Evolutionary conservation across 2,113 vertebrate species (phyloP).

Genomic region (Pycnonotus jocosus): DNA sequence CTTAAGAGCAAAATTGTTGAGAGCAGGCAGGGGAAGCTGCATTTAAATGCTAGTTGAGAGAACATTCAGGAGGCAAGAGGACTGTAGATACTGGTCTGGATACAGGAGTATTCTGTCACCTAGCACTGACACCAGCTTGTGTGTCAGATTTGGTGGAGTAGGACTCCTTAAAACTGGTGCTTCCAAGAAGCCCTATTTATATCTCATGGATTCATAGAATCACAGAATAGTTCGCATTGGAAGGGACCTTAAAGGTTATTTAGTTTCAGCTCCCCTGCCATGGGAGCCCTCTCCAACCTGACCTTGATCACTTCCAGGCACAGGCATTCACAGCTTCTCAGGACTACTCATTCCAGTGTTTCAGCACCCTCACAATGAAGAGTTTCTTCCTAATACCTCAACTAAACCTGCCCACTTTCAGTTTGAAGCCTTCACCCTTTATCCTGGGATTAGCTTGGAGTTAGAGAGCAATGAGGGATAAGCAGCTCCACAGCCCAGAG

Average conservation of each 20-base stretch:
- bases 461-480: rapidly evolving
- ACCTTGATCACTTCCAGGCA: background rate
- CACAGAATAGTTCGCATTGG: background rate
- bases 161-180: background rate
- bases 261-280: background rate
- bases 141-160: background rate
- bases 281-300: background rate
- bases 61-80: background rate
- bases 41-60: background rate
- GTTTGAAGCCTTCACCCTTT: background rate
- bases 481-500: background rate
- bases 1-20: background rate
- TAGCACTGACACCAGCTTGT: background rate
- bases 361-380: background rate
- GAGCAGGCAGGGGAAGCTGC: background rate
- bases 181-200: background rate
- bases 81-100: background rate
- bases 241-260: background rate
- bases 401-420: background rate
- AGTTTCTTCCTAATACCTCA: background rate
- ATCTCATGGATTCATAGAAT: background rate
- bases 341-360: background rate
- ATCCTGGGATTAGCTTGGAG: background rate
- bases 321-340: background rate
- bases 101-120: background rate